Conservation (phyloP, 2,113 vertebrate species). For the Ibidorhyncha struthersii region DNA sequence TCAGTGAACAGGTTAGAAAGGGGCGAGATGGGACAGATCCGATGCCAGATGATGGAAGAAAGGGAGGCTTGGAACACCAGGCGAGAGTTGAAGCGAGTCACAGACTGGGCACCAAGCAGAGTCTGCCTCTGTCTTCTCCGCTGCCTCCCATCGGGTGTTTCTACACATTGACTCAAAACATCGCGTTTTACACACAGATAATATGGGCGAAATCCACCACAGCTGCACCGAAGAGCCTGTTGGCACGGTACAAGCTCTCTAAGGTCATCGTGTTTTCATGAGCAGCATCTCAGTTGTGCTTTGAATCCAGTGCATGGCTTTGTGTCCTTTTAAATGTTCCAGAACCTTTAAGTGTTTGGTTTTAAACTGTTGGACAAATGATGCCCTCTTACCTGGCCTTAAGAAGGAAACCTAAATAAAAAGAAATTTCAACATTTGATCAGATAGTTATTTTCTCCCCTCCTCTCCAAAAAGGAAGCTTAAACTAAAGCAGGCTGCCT, state of each 20-base stretch:
- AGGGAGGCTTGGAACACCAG: background rate
- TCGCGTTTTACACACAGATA: background rate
- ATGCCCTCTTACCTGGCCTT: background rate
- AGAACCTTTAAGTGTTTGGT: background rate
- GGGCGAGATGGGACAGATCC: background rate
- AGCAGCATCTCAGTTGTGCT: background rate
- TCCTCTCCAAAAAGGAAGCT: background rate
- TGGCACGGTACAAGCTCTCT: background rate
- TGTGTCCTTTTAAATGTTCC: background rate
- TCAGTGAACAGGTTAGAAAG: background rate
- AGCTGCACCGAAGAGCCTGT: background rate
- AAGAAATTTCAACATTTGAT: background rate
- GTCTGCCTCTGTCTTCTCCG: background rate
- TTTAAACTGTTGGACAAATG: background rate
- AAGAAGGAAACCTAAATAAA: background rate
- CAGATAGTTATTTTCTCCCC: background rate
- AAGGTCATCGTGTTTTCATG: background rate
- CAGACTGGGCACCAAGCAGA: background rate
- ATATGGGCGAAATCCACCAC: background rate
- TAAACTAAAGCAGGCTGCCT: background rate
- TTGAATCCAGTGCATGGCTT: background rate
- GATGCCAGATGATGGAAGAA: background rate
- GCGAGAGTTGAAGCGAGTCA: background rate
- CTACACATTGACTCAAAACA: background rate
- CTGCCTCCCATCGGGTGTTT: background rate